phyloP scores from a whole-genome alignment of 2,888 invertebrate species.

The Mesoligia furuncula region DNA sequence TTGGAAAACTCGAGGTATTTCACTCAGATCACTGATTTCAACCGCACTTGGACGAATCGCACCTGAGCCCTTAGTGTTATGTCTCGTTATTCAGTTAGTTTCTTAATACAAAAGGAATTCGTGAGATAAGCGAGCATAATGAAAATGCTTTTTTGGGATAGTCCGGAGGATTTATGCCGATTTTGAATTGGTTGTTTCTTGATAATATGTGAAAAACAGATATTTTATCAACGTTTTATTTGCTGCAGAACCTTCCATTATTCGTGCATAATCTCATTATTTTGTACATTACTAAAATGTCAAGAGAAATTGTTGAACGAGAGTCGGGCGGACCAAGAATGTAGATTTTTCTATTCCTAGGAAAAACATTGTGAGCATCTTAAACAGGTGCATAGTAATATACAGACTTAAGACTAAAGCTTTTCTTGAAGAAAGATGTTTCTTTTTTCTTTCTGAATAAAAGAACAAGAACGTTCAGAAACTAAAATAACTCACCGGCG shows the following conservation, averaged over 20 bases:
- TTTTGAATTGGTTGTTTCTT: not conserved
- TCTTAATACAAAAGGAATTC: not conserved
- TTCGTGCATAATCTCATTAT: not conserved
- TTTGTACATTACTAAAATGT: not conserved
- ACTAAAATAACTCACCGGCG: slow-evolving; percentile 42
- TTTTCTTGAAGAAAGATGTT: slow-evolving; percentile 16
- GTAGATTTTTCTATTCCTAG: not conserved
- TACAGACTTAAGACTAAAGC: not conserved
- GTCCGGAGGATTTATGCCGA: not conserved
- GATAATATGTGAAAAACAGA: not conserved
- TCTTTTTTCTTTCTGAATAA: slow-evolving; percentile 20
- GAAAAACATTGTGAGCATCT: not conserved
- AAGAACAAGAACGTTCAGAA: slow-evolving; percentile 35
- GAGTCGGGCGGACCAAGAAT: not conserved
- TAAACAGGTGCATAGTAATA: not conserved
- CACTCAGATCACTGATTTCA: no score
- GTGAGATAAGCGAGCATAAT: not conserved
- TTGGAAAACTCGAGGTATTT: no score
- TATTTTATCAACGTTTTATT: not conserved
- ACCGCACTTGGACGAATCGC: no score
- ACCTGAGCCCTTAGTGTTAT: no score
- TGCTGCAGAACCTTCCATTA: no score
- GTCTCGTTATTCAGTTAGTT: not conserved
- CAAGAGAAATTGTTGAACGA: not conserved
- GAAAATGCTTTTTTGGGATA: not conserved